Percentiles rank a stretch among this genome's conserved stretches.
Evolutionary conservation across 2,888 invertebrate species (phyloP).

Genomic region (Pyrrhia umbra): DNA sequence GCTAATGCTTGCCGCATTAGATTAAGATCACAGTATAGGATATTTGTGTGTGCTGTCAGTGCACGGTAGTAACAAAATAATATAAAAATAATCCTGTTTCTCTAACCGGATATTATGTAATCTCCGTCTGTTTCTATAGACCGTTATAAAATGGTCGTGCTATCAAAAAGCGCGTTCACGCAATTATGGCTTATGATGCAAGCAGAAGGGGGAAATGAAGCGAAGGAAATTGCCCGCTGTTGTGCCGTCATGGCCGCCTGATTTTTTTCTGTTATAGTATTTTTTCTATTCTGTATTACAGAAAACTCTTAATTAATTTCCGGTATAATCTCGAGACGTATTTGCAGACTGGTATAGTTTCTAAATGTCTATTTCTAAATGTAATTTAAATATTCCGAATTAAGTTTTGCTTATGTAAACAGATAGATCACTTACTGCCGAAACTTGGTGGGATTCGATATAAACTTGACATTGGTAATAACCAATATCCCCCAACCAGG

Average conservation of each 20-base stretch:
- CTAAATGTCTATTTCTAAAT: neutral
- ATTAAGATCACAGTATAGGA: too few species aligned
- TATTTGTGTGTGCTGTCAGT: too few species aligned
- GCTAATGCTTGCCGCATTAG: too few species aligned
- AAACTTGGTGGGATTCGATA: neutral
- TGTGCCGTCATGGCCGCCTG: conserved; percentile 48
- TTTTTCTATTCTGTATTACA: conserved; percentile 12
- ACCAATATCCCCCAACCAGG: neutral
- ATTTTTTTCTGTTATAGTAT: conserved; percentile 9
- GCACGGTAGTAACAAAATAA: too few species aligned
- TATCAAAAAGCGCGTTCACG: conserved; percentile 41
- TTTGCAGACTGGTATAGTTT: conserved; percentile 2
- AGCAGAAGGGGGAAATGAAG: conserved; percentile 54
- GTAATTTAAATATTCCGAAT: neutral
- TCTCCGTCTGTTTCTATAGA: conserved; percentile 14
- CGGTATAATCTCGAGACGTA: conserved; percentile 15
- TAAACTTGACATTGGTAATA: neutral
- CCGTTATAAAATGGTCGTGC: conserved; percentile 20
- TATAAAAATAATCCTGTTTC: neutral
- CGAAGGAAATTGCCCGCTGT: conserved; percentile 48
- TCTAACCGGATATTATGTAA: conserved; percentile 18
- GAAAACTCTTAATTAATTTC: conserved; percentile 11
- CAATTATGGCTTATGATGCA: conserved; percentile 42
- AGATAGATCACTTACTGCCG: neutral
- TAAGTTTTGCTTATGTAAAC: neutral